These are phyloP conservation scores for Lasioglossum calceatum DNA, from an alignment of 2,888 invertebrate genomes.

Conservation along the genomic window DNA sequence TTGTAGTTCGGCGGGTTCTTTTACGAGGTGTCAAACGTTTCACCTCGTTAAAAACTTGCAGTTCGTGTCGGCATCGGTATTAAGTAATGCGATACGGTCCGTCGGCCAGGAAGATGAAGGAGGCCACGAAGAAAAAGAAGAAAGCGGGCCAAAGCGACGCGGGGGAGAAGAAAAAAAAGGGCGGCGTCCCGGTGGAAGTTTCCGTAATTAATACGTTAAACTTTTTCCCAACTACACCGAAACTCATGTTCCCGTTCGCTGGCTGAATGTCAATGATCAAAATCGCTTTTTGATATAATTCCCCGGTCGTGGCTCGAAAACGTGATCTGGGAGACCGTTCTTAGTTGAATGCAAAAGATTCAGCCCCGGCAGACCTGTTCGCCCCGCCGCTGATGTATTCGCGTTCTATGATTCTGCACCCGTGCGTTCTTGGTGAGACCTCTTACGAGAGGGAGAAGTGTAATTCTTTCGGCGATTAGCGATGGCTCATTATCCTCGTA, in stretches of 20 bases:
- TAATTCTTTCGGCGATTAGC: constrained; percentile 79
- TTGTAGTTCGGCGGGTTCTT: constrained; percentile 48
- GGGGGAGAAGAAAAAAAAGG: constrained; percentile 37
- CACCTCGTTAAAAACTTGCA: constrained; percentile 72
- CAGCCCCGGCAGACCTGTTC: background rate
- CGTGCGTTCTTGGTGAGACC: constrained; percentile 31
- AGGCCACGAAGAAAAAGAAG: constrained; percentile 27
- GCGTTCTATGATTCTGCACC: constrained; percentile 22
- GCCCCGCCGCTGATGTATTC: constrained; percentile 39
- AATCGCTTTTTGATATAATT: constrained; percentile 74
- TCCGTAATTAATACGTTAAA: constrained; percentile 75
- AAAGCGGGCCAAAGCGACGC: constrained; percentile 29
- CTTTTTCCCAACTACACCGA: constrained; percentile 63
- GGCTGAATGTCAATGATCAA: constrained; percentile 71
- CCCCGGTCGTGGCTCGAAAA: constrained; percentile 54
- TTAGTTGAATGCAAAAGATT: constrained; percentile 55
- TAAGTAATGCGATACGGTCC: constrained; percentile 72
- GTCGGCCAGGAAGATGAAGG: constrained; percentile 60
- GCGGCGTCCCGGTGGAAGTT: constrained; percentile 53
- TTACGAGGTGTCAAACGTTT: constrained; percentile 75
- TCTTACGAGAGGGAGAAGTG: constrained; percentile 42
- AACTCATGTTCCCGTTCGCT: constrained; percentile 58
- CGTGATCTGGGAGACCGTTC: constrained; percentile 62
- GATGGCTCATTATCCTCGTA: constrained; percentile 79
- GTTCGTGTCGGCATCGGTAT: constrained; percentile 71